Conservation (phyloP, 2,797 vertebrate genomes). For the Sebastes itinus region DNA sequence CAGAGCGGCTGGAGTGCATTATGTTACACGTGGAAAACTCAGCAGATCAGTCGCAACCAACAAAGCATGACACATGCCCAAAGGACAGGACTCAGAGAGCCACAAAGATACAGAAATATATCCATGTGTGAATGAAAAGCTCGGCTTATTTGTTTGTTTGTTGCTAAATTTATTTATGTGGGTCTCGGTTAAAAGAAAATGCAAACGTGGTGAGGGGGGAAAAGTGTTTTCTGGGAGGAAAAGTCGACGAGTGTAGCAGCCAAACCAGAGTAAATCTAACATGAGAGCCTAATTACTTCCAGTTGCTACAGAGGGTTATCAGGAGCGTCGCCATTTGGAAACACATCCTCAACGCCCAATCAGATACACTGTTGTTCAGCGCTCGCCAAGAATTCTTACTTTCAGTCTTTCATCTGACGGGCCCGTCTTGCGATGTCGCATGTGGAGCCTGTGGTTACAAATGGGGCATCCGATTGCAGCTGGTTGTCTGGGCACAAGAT, state of each 20-base stretch:
- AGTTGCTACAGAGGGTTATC: slow-evolving; percentile 55
- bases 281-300: slow-evolving; percentile 57
- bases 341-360: slow-evolving; percentile 43
- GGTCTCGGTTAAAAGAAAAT: slow-evolving; percentile 21
- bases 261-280: slow-evolving; percentile 48
- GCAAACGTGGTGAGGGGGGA: slow-evolving; percentile 6
- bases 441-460: slow-evolving; percentile 49
- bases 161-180: slow-evolving; percentile 26
- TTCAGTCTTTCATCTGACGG: slow-evolving; percentile 29
- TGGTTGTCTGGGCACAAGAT: slow-evolving; percentile 8
- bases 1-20: slow-evolving; percentile 28
- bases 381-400: slow-evolving; percentile 22
- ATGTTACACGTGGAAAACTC: slow-evolving; percentile 17
- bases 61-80: slow-evolving; percentile 12
- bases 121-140: slow-evolving; percentile 28
- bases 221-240: slow-evolving; percentile 2
- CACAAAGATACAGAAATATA: slow-evolving; percentile 3
- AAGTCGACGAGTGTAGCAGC: slow-evolving; percentile 9
- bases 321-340: slow-evolving; percentile 43
- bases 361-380: slow-evolving; percentile 29
- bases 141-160: slow-evolving; percentile 40
- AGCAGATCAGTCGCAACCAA: slow-evolving; percentile 3
- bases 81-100: background rate
- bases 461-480: slow-evolving; percentile 36
- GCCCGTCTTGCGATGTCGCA: slow-evolving; percentile 25